Percentiles rank a stretch among this genome's conserved stretches.
Conservation (phyloP, 1,140 invertebrate genomes). For the Platorchestia sp. region DNA sequence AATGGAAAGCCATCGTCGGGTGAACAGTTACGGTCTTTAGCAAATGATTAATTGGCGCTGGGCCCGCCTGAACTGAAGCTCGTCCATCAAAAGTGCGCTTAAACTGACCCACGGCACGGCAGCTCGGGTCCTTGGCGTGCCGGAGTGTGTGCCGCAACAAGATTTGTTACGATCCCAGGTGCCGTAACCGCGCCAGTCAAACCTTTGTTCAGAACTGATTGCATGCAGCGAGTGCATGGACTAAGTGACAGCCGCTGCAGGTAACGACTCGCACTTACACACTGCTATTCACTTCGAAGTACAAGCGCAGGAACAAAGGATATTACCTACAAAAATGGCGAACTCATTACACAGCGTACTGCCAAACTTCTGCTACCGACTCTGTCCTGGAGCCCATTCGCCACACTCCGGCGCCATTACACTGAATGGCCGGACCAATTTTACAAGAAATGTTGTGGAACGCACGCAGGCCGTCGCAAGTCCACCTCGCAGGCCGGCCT, state of each 20-base stretch:
- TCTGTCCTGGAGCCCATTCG: background rate
- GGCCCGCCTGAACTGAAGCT: background rate
- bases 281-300: background rate
- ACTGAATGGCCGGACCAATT: background rate
- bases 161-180: background rate
- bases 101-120: background rate
- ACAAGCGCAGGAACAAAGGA: background rate
- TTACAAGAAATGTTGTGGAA: background rate
- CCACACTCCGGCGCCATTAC: no score
- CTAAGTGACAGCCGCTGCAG: background rate
- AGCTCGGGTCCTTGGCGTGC: background rate
- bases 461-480: background rate
- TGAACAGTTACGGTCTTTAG: constrained; percentile 34
- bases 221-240: background rate
- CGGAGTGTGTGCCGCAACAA: background rate
- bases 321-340: background rate
- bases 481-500: background rate
- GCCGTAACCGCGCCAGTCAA: background rate
- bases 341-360: background rate
- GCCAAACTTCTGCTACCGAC: background rate
- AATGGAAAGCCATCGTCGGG: constrained; percentile 6
- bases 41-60: background rate
- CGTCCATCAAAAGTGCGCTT: background rate
- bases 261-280: background rate
- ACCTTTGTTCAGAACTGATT: background rate